Conservation (phyloP, 2,888 invertebrate species). For the Troides helena region DNA sequence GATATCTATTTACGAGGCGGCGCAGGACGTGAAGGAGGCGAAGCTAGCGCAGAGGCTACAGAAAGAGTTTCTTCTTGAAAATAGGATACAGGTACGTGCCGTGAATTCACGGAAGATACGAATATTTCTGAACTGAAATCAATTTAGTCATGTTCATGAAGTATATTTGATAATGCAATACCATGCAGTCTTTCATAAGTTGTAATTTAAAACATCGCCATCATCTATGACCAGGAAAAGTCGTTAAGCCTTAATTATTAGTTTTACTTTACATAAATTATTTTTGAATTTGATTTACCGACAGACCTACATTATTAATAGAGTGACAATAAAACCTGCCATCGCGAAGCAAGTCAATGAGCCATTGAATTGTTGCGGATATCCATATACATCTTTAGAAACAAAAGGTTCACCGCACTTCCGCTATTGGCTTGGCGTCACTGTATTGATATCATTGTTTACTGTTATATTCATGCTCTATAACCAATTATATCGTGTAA, state of each 20-base stretch:
- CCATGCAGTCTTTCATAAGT: no score
- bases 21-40: slow-evolving; percentile 81
- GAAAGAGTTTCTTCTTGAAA: slow-evolving; percentile 79
- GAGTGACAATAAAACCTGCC: slow-evolving; percentile 1
- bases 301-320: not conserved
- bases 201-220: no score
- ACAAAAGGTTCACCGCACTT: slow-evolving; percentile 24
- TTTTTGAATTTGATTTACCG: no score
- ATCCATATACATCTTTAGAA: slow-evolving; percentile 17
- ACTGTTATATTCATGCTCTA: slow-evolving; percentile 7
- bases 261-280: no score
- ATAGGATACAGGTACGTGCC: slow-evolving; percentile 66
- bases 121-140: no score
- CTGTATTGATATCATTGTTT: slow-evolving; percentile 6
- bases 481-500: not conserved
- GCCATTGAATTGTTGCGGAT: slow-evolving; percentile 23
- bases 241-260: no score
- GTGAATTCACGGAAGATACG: no score
- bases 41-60: slow-evolving; percentile 82
- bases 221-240: no score
- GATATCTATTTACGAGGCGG: slow-evolving; percentile 83
- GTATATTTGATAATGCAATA: no score
- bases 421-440: slow-evolving; percentile 8
- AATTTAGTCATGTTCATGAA: no score
- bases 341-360: slow-evolving; percentile 13